A percentile compares a stretch with the other conserved stretches of the same genome.
Conservation (phyloP, 2,888 invertebrate genomes). For the Lasioglossum vierecki region DNA sequence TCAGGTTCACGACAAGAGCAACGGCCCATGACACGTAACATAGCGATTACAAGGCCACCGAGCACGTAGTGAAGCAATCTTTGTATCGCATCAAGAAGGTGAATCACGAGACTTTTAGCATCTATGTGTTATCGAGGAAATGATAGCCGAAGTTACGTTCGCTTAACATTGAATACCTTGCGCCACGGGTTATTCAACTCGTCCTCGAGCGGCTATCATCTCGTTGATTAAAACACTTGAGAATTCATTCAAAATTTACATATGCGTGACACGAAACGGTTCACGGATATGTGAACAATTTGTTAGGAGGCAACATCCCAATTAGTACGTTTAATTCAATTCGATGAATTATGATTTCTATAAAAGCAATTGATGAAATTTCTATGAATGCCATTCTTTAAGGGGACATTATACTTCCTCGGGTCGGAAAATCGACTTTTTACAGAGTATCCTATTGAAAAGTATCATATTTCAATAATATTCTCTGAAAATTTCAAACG, state of each 20-base stretch:
- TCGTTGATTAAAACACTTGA: neutral
- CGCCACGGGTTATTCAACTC: neutral
- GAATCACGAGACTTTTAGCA: neutral
- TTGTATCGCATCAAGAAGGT: neutral
- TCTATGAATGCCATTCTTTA: too few relatives aligned
- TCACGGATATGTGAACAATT: neutral
- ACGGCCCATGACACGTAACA: neutral
- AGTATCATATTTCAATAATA: too few relatives aligned
- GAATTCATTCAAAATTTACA: neutral
- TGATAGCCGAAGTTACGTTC: neutral
- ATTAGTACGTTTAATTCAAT: neutral
- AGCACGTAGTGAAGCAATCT: slow-evolving; percentile 1
- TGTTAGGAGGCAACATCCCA: too few relatives aligned
- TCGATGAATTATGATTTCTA: neutral
- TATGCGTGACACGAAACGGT: neutral
- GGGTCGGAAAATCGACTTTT: too few relatives aligned
- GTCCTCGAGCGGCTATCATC: too few relatives aligned
- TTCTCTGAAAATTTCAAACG: too few relatives aligned
- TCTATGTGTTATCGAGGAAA: slow-evolving; percentile 1
- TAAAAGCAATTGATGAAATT: too few relatives aligned
- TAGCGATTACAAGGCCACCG: neutral
- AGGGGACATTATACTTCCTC: too few relatives aligned
- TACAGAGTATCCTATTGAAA: too few relatives aligned
- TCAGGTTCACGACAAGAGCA: neutral
- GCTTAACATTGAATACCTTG: neutral